These are phyloP conservation scores for Basileuterus tristriatus DNA, from an alignment of 2,797 vertebrate species.

Conservation along the genomic window DNA sequence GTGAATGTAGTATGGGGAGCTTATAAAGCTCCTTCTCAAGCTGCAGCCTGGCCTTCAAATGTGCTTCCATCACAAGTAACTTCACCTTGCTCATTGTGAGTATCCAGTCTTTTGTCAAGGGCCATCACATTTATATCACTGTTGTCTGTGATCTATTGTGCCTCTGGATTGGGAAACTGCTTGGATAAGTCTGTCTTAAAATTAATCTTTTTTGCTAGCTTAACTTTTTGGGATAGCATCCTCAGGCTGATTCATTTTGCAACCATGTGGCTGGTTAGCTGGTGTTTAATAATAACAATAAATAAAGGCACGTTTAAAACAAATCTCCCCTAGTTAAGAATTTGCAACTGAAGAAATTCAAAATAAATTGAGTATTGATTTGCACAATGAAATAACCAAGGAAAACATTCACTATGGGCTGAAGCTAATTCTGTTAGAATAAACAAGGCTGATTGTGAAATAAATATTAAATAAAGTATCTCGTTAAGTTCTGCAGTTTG, in stretches of 20 bases:
- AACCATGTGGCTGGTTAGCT: neutral
- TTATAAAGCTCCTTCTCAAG: neutral
- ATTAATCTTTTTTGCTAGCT: neutral
- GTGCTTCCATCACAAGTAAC: neutral
- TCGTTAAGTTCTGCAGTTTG: neutral
- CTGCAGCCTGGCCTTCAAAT: neutral
- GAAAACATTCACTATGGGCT: neutral
- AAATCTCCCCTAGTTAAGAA: neutral
- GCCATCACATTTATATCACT: neutral
- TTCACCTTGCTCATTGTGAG: neutral
- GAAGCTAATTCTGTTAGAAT: neutral
- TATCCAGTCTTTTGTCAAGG: neutral
- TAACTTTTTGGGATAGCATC: neutral
- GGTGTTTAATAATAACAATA: neutral
- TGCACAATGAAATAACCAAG: neutral
- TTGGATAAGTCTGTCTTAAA: neutral
- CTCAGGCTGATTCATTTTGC: neutral
- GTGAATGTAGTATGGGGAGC: no score
- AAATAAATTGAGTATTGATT: conserved; percentile 13
- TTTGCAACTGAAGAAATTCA: neutral
- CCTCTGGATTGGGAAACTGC: neutral
- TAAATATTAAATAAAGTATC: conserved; percentile 37
- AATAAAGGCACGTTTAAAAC: neutral
- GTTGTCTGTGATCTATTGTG: neutral
- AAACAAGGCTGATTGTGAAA: conserved; percentile 20